These are phyloP conservation scores for Mirza zaza DNA, from an alignment of 2,113 vertebrate species.

Conservation along the genomic window DNA sequence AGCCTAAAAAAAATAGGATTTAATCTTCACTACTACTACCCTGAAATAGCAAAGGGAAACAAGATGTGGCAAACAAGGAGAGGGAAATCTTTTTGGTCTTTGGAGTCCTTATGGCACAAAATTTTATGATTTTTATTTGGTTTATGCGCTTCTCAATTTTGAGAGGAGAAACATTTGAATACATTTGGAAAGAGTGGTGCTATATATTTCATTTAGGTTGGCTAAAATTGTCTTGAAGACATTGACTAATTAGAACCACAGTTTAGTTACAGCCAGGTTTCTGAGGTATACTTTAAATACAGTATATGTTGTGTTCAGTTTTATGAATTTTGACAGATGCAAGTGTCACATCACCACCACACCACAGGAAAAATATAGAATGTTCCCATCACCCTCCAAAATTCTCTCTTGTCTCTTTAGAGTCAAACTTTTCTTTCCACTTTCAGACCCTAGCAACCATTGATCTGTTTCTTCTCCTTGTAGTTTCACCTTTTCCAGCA, in stretches of 20 bases:
- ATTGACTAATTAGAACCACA: background rate
- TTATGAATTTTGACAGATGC: background rate
- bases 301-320: background rate
- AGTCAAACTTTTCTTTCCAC: background rate
- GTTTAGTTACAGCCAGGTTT: background rate
- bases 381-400: background rate
- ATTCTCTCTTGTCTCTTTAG: background rate
- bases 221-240: background rate
- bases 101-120: background rate
- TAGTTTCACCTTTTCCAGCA: background rate
- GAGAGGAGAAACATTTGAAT: background rate
- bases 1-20: slow-evolving; percentile 37
- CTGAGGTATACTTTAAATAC: background rate
- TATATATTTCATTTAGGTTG: background rate
- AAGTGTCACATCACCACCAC: background rate
- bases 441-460: background rate
- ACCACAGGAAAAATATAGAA: background rate
- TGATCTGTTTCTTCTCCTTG: background rate
- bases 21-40: slow-evolving; percentile 3
- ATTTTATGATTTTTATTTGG: background rate
- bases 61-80: background rate
- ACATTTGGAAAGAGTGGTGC: background rate
- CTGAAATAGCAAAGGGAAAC: slow-evolving; percentile 23
- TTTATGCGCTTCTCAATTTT: background rate
- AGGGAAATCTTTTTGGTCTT: background rate